phyloP scores from a whole-genome alignment of 2,888 invertebrate genomes.

The Ferrisia virgata region DNA sequence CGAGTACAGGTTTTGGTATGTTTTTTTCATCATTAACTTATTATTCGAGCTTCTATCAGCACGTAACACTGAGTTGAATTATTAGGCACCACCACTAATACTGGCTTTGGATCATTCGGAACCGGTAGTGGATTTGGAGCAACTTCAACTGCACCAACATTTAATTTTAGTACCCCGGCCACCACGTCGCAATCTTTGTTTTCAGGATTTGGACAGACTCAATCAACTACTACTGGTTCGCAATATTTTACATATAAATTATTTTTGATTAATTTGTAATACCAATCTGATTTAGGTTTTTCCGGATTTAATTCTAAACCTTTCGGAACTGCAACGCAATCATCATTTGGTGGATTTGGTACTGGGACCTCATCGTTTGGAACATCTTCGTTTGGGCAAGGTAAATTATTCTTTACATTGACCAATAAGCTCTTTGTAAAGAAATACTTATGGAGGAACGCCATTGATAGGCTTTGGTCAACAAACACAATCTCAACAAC shows the following conservation, averaged over 20 bases:
- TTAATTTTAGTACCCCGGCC: constrained; percentile 59
- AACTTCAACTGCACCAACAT: constrained; percentile 52
- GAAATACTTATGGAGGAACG: not conserved
- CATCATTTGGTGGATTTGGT: constrained; percentile 55
- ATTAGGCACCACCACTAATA: constrained; percentile 24
- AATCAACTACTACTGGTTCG: constrained; percentile 51
- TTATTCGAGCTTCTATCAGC: not conserved
- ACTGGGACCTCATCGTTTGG: constrained; percentile 48
- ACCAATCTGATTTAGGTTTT: constrained; percentile 49
- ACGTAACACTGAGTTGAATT: not conserved
- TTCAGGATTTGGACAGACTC: constrained; percentile 52
- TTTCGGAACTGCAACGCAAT: constrained; percentile 48
- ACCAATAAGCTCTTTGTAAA: not conserved
- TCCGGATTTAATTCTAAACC: constrained; percentile 48
- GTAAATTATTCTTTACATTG: constrained; percentile 34
- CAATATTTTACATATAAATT: not conserved
- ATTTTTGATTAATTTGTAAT: not conserved
- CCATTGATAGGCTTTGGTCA: constrained; percentile 49
- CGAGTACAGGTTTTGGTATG: constrained; percentile 53
- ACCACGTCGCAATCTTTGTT: constrained; percentile 56
- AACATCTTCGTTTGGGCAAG: constrained; percentile 47
- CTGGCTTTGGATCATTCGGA: constrained; percentile 36
- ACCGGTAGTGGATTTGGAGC: constrained; percentile 51
- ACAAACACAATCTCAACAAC: constrained; percentile 50
- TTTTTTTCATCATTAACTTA: not conserved